phyloP scores from a whole-genome alignment of 1,140 invertebrate species.

The Teleopsis dalmanni region DNA sequence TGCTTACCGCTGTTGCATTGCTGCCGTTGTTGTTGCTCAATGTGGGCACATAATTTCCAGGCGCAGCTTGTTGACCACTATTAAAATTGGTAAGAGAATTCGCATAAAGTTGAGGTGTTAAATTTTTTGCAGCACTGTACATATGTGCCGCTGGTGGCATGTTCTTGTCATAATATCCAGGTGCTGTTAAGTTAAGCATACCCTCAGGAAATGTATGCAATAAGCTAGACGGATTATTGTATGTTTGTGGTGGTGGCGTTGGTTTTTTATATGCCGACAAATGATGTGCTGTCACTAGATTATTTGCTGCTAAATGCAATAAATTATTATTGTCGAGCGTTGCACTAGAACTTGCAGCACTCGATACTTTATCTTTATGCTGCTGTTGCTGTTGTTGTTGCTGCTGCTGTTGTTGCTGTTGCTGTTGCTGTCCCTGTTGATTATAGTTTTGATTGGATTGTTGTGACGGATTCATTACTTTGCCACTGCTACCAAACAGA shows the following conservation, averaged over 20 bases:
- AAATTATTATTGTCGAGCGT: constrained; percentile 18
- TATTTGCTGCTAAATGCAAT: constrained; percentile 9
- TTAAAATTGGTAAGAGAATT: constrained; percentile 6
- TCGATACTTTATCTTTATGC: background rate
- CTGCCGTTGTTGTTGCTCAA: constrained; percentile 16
- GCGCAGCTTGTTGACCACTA: too few relatives aligned
- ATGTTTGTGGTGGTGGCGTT: constrained; percentile 34
- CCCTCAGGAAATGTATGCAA: constrained; percentile 31
- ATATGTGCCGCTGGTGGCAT: constrained; percentile 42
- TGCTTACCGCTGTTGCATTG: constrained; percentile 13
- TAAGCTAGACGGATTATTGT: constrained; percentile 29
- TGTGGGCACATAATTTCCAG: too few relatives aligned
- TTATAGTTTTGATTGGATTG: background rate
- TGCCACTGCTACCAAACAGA: too few relatives aligned
- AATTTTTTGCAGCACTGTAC: constrained; percentile 20
- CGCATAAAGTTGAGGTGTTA: constrained; percentile 9
- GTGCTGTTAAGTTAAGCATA: constrained; percentile 19
- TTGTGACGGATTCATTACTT: constrained; percentile 17
- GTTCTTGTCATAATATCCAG: constrained; percentile 37
- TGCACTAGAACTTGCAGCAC: constrained; percentile 3
- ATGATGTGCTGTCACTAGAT: constrained; percentile 36
- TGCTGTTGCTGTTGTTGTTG: constrained; percentile 12
- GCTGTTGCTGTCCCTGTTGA: background rate
- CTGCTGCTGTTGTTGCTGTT: constrained; percentile 6
- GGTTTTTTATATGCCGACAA: constrained; percentile 37